A percentile compares a stretch with the other conserved stretches of the same genome.
These are phyloP conservation scores for Phasianus colchicus DNA, from an alignment of 2,113 vertebrate species.

Conservation along the genomic window DNA sequence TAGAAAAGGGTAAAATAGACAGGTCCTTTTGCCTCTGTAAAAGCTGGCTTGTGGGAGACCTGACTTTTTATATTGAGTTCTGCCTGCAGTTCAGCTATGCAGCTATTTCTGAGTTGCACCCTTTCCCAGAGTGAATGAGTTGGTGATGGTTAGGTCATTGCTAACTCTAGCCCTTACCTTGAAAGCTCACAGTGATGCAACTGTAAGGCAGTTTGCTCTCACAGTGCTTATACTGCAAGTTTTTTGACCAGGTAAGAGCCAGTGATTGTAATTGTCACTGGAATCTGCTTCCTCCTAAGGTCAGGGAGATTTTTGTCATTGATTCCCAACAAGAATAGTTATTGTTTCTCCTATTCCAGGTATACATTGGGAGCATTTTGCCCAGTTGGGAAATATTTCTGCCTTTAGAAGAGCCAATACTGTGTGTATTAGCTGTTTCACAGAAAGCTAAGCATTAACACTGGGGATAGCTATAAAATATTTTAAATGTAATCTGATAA, in stretches of 20 bases:
- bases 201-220: background rate
- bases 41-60: background rate
- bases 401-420: background rate
- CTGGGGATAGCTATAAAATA: background rate
- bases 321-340: background rate
- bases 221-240: background rate
- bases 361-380: background rate
- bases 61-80: background rate
- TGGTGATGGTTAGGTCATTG: background rate
- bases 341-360: background rate
- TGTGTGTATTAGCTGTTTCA: background rate
- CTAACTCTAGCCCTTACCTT: background rate
- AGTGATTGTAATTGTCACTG: background rate
- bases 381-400: accelerated
- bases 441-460: background rate
- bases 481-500: background rate
- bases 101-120: background rate
- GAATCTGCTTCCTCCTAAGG: background rate
- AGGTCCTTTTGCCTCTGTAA: background rate
- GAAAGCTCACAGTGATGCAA: background rate
- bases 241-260: background rate
- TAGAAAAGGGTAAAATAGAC: background rate
- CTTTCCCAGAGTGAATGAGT: background rate
- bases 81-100: background rate
- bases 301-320: background rate